These are phyloP conservation scores for Oligia strigilis DNA, from an alignment of 2,888 invertebrate genomes.

Conservation along the genomic window DNA sequence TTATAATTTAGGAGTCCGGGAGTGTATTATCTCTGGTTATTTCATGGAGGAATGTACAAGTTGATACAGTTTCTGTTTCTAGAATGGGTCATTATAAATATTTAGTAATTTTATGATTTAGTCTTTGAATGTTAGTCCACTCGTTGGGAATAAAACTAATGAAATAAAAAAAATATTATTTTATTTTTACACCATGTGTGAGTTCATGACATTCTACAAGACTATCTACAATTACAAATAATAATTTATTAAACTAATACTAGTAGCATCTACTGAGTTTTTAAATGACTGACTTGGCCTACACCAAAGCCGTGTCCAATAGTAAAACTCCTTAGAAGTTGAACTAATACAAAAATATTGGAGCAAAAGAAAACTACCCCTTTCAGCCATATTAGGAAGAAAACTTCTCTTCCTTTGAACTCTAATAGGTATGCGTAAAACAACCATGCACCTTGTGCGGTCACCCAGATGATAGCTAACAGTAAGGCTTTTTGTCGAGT, in stretches of 20 bases:
- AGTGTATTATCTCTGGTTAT: constrained; percentile 14
- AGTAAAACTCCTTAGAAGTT: constrained; percentile 87
- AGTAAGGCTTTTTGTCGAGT: constrained; percentile 86
- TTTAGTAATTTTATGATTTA: constrained; percentile 72
- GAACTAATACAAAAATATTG: constrained; percentile 93
- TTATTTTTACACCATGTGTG: constrained; percentile 54
- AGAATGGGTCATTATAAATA: constrained; percentile 72
- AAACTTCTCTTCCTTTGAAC: constrained; percentile 96
- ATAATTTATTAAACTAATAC: constrained; percentile 31
- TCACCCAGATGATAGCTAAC: constrained; percentile 91
- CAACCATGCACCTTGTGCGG: constrained; percentile 96
- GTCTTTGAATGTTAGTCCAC: constrained; percentile 70
- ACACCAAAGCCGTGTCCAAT: constrained; percentile 82
- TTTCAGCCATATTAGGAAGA: constrained; percentile 95
- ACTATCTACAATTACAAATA: constrained; percentile 61
- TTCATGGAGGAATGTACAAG: constrained; percentile 45
- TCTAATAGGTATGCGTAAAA: constrained; percentile 97
- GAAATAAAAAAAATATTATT: constrained; percentile 66
- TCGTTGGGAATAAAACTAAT: constrained; percentile 81
- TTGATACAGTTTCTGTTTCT: constrained; percentile 71
- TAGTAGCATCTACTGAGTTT: constrained; percentile 44
- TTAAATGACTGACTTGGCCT: constrained; percentile 67
- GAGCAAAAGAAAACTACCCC: constrained; percentile 95
- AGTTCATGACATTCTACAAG: constrained; percentile 49
- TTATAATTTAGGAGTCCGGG: neutral